Evolutionary conservation across 2,113 vertebrate genomes (phyloP).

Genomic region (Channa maculata): DNA sequence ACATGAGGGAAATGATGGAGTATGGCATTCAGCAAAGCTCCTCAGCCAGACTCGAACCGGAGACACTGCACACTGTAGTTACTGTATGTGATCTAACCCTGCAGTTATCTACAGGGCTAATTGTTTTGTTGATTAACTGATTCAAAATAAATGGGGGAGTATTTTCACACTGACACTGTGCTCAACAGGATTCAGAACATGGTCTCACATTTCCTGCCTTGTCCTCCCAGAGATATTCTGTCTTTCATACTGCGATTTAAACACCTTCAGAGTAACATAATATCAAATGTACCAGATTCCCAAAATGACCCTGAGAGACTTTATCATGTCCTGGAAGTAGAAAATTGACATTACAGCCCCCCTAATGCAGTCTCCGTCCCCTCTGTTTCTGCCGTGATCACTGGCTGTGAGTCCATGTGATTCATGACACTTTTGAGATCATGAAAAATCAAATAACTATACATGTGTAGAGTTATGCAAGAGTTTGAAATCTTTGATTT

Average conservation of each 20-base stretch:
- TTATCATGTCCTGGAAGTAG: constrained; percentile 7
- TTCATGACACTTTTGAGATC: constrained; percentile 2
- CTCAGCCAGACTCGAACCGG: too few species aligned
- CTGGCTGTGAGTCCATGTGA: constrained; percentile 21
- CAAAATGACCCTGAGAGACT: constrained; percentile 4
- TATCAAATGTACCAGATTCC: background rate
- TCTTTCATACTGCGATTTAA: background rate
- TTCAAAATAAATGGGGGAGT: background rate
- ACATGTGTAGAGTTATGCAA: constrained; percentile 23
- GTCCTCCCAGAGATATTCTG: constrained; percentile 18
- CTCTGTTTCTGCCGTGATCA: background rate
- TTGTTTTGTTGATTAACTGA: too few species aligned
- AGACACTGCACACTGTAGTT: too few species aligned
- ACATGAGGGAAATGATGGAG: too few species aligned
- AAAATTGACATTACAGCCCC: background rate
- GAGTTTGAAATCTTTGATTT: background rate
- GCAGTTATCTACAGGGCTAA: too few species aligned
- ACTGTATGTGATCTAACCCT: too few species aligned
- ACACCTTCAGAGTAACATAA: constrained; percentile 5
- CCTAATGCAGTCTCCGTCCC: background rate
- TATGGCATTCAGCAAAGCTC: too few species aligned
- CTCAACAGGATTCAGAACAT: constrained; percentile 24
- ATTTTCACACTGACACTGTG: background rate
- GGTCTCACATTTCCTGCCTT: constrained; percentile 35
- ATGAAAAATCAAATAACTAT: constrained; percentile 26